These are phyloP conservation scores for Gonioctena quinquepunctata DNA, from an alignment of 1,140 invertebrate genomes.

Conservation along the genomic window DNA sequence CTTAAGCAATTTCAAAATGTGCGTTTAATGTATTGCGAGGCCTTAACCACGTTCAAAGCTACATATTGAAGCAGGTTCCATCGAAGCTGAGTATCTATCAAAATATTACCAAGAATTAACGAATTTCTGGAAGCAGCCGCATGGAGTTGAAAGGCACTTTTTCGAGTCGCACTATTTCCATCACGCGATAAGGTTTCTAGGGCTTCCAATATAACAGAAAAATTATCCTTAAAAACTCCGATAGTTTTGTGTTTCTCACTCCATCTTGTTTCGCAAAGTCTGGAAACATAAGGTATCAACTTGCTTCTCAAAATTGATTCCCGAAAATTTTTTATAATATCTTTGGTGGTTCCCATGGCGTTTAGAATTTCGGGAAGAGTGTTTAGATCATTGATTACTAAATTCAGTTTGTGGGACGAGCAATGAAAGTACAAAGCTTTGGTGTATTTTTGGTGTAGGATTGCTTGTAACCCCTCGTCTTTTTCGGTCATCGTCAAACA, in stretches of 20 bases:
- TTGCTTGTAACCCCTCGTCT: slow-evolving; percentile 44
- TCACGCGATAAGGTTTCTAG: slow-evolving; percentile 43
- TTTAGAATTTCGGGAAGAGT: slow-evolving; percentile 47
- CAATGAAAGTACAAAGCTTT: slow-evolving; percentile 53
- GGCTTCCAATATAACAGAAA: slow-evolving; percentile 28
- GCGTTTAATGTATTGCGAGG: slow-evolving; percentile 30
- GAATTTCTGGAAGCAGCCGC: slow-evolving; percentile 38
- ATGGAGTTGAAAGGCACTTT: slow-evolving; percentile 44
- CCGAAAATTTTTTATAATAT: slow-evolving; percentile 49
- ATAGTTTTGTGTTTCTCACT: slow-evolving; percentile 51
- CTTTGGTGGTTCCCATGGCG: slow-evolving; percentile 44
- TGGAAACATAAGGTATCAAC: slow-evolving; percentile 46
- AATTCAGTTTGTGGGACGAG: slow-evolving; percentile 49
- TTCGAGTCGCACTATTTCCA: slow-evolving; percentile 45
- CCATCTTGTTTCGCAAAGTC: slow-evolving; percentile 49
- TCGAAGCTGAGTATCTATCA: slow-evolving; percentile 45
- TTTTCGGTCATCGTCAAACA: slow-evolving; percentile 49
- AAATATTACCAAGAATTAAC: slow-evolving; percentile 27
- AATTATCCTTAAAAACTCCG: slow-evolving; percentile 34
- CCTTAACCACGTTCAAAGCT: slow-evolving; percentile 36
- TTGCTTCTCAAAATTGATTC: slow-evolving; percentile 47
- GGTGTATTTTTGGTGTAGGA: slow-evolving; percentile 46
- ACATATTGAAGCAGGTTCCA: slow-evolving; percentile 43
- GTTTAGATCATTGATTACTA: slow-evolving; percentile 47
- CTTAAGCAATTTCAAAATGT: slow-evolving; percentile 39